Percentiles rank a stretch among this genome's conserved stretches.
Conservation (phyloP, 1,140 invertebrate genomes). For the Zophobas morio region DNA sequence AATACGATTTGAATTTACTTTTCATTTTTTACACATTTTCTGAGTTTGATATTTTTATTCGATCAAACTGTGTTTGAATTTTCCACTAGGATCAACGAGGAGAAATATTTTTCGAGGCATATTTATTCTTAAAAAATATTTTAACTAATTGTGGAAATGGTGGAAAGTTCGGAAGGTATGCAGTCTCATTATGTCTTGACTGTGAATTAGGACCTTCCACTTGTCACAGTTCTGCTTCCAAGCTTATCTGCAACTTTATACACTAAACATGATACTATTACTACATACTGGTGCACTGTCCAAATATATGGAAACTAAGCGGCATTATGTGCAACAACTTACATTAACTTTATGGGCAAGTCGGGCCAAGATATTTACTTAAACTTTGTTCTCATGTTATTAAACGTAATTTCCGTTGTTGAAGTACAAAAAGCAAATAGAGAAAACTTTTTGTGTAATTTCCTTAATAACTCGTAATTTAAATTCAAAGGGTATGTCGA, state of each 20-base stretch:
- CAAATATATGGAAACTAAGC: constrained; percentile 48
- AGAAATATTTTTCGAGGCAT: neutral
- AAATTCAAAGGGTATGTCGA: constrained; percentile 15
- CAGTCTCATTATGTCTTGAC: constrained; percentile 8
- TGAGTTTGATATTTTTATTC: too few relatives aligned
- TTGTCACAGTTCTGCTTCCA: constrained; percentile 26
- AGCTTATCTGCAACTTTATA: constrained; percentile 43
- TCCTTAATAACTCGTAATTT: constrained; percentile 20
- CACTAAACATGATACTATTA: constrained; percentile 22
- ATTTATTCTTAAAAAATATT: neutral
- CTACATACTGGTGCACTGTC: constrained; percentile 43
- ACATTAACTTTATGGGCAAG: constrained; percentile 44
- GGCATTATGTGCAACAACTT: constrained; percentile 45
- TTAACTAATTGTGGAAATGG: constrained; percentile 2
- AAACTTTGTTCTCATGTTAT: constrained; percentile 49
- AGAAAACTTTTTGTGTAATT: constrained; percentile 47
- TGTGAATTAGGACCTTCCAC: constrained; percentile 17
- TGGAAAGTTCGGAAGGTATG: neutral
- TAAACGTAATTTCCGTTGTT: constrained; percentile 44
- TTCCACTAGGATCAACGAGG: too few relatives aligned
- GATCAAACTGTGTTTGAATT: too few relatives aligned
- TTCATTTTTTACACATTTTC: too few relatives aligned
- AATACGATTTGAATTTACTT: too few relatives aligned
- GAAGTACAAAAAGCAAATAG: constrained; percentile 40
- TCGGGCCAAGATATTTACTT: constrained; percentile 44